phyloP scores from a whole-genome alignment of 2,113 vertebrate genomes.

The Festucalex cinctus region DNA sequence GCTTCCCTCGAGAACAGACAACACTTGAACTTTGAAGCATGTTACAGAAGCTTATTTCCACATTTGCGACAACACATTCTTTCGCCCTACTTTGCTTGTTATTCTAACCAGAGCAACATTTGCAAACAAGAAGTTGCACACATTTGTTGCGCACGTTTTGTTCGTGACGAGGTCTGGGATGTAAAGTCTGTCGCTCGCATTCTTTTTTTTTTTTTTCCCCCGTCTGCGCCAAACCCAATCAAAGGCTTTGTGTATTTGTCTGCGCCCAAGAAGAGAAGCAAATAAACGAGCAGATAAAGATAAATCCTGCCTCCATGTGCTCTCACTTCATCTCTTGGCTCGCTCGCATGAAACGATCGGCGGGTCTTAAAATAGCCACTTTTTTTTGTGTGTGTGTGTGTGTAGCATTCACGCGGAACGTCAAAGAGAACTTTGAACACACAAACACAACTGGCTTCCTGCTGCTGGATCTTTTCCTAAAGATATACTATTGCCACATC shows the following conservation, averaged over 20 bases:
- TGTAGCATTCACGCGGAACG: not conserved
- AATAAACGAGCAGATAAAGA: constrained; percentile 7
- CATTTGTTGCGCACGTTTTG: no score
- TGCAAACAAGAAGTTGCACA: no score
- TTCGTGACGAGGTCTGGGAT: no score
- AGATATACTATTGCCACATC: not conserved
- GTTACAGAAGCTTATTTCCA: no score
- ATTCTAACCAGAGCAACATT: not conserved
- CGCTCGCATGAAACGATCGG: not conserved
- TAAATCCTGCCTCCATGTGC: not conserved
- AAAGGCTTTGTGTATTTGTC: not conserved
- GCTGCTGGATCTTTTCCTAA: constrained; percentile 1
- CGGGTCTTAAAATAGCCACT: constrained; percentile 5
- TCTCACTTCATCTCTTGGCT: not conserved
- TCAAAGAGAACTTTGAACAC: constrained; percentile 3
- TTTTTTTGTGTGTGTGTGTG: constrained; percentile 1
- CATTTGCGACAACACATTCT: no score
- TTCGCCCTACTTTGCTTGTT: no score
- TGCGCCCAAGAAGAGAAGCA: not conserved
- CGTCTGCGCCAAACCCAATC: not conserved
- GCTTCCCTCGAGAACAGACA: no score
- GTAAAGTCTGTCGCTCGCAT: no score
- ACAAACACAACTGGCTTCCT: not conserved
- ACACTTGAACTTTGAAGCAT: no score
- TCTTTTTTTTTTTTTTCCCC: not conserved